Evolutionary conservation across 2,113 vertebrate genomes (phyloP).

Genomic region (Meleagris gallopavo): DNA sequence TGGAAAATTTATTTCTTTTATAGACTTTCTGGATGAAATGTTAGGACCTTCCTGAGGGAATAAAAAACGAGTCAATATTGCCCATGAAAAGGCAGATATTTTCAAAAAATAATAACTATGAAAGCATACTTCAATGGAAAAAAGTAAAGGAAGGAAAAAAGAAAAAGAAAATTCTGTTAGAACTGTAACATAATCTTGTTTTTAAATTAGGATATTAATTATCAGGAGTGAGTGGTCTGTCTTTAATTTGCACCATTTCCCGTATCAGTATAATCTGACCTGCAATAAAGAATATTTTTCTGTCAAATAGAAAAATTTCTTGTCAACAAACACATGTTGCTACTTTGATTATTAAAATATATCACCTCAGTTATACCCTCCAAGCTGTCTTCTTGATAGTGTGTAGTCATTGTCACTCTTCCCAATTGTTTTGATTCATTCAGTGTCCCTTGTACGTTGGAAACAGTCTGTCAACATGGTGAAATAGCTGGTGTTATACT

Average conservation of each 20-base stretch:
- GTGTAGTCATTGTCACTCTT: background rate
- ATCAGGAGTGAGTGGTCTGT: background rate
- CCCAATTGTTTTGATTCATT: constrained; percentile 35
- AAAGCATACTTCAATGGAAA: background rate
- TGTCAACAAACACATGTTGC: background rate
- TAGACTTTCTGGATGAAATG: constrained; percentile 5
- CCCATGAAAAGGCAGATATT: background rate
- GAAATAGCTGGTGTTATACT: background rate
- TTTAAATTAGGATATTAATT: background rate
- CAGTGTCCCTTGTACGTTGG: background rate
- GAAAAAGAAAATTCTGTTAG: background rate
- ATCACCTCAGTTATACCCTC: background rate
- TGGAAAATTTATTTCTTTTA: constrained; percentile 4
- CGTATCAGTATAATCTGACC: background rate
- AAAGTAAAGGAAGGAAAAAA: background rate
- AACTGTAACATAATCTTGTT: background rate
- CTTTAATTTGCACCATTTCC: background rate
- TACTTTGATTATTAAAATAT: background rate
- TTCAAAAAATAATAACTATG: background rate
- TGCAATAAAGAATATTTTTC: background rate
- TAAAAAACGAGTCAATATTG: background rate
- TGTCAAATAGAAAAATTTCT: background rate
- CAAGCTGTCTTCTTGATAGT: background rate
- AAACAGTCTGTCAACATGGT: background rate
- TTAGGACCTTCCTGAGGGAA: background rate